Evolutionary conservation across 2,113 vertebrate species (phyloP).

Genomic region (Astur gentilis): DNA sequence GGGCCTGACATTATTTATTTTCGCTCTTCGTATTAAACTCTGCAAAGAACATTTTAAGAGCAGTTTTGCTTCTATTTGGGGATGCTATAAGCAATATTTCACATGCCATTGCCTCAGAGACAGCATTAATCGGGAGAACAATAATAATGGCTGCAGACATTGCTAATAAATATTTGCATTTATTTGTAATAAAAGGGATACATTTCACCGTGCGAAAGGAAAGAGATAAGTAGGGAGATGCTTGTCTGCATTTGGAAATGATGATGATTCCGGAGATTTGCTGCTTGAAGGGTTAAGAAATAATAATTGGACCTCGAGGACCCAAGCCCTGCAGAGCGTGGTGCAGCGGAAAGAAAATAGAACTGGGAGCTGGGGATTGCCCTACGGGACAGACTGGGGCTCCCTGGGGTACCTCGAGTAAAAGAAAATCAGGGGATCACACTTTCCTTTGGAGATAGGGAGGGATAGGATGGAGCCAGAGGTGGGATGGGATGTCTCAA

Average conservation of each 20-base stretch:
- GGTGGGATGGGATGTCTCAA: neutral
- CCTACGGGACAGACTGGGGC: neutral
- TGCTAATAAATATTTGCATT: constrained; percentile 68
- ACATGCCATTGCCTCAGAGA: constrained; percentile 56
- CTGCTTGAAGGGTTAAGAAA: constrained; percentile 13
- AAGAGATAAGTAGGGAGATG: neutral
- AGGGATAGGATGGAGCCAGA: neutral
- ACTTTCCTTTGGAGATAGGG: neutral
- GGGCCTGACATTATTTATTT: constrained; percentile 70
- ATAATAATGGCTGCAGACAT: constrained; percentile 54
- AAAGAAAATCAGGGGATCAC: neutral
- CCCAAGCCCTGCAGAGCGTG: neutral
- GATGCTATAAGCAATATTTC: constrained; percentile 61
- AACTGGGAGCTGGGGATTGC: neutral
- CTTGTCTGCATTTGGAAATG: constrained; percentile 1
- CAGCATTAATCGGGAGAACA: constrained; percentile 61
- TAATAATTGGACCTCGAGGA: neutral
- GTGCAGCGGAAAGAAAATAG: neutral
- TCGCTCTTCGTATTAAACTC: constrained; percentile 62
- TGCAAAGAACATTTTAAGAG: constrained; percentile 58
- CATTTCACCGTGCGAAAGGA: constrained; percentile 17
- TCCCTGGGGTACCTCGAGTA: neutral
- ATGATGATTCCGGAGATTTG: neutral
- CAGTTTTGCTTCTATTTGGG: constrained; percentile 57
- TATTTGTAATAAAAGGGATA: constrained; percentile 47